These are phyloP conservation scores for Cyrtonyx montezumae DNA, from an alignment of 2,113 vertebrate genomes.

Conservation along the genomic window DNA sequence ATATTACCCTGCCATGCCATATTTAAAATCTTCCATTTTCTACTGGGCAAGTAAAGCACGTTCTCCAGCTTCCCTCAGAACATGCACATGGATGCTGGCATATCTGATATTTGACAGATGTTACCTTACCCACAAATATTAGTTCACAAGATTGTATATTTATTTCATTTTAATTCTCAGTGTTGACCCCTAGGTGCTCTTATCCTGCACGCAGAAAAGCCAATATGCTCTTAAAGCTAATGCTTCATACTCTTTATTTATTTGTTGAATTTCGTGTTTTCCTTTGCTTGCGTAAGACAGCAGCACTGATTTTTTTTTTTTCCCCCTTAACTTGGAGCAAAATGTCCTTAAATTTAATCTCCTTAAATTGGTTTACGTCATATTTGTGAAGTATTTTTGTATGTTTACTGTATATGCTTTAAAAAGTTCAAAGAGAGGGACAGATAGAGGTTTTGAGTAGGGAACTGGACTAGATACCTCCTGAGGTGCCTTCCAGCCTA, in stretches of 20 bases:
- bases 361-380: neutral
- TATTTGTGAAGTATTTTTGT: neutral
- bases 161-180: slow-evolving; percentile 40
- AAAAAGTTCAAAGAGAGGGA: neutral
- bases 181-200: slow-evolving; percentile 56
- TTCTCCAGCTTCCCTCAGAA: slow-evolving; percentile 25
- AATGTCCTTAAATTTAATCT: neutral
- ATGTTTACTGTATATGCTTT: neutral
- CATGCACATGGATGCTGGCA: slow-evolving; percentile 52
- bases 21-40: slow-evolving; percentile 7
- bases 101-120: slow-evolving; percentile 68
- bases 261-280: neutral
- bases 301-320: neutral
- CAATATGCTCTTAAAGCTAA: neutral
- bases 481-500: neutral
- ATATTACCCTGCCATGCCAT: neutral
- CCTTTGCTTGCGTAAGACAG: neutral
- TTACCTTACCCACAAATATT: slow-evolving; percentile 72
- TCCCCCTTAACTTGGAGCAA: neutral
- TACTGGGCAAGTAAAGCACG: neutral
- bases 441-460: neutral
- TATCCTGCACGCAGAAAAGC: neutral
- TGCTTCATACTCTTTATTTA: neutral
- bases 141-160: slow-evolving; percentile 62
- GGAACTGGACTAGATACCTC: neutral